Evolutionary conservation across 2,888 invertebrate species (phyloP), one percentile per base, ranked within the genome.

Genomic region (Octodonta nipae): DNA sequence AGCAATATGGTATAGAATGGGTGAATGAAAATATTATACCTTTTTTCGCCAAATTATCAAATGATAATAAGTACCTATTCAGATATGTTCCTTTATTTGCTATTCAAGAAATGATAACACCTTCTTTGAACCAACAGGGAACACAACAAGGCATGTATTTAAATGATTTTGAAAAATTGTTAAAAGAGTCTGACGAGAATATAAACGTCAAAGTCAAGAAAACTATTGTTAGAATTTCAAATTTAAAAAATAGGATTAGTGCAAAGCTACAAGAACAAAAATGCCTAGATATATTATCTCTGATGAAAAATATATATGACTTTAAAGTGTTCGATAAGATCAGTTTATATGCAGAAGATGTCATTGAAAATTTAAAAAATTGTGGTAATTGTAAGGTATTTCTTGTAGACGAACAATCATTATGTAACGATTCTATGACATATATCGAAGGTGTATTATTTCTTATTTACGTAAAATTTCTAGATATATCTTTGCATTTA

Each of bases 1-100:
- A 56, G 35, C 47, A 49, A 26, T 61, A 55, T 30, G 58, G 59
- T 1, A 48, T 54, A n/a, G 43, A 42, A 24, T 61, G 60, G 60
- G 47, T 52, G 1, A 42, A 39, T 5, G 39, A 45, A 15, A 46
- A 55, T 11, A 41, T 60, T 4, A 42, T 58, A 13, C 55, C 56
- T 3, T 50, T 45, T 29, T 46, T 56, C 20, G 40, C 50, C 8
- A 45, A 47, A 28, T 54, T 53, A 22, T 36, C 47, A 0, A 50
- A 47, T 30, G 55, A 60, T 37, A 42, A 38, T 8, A 45, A 51
- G 33, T 60, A 59, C 39, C 42, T 57, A 10, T 53, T 51, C 27
- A 46, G 59, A 34, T 52, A 50, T 29, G 48, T 56, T 3, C 45
- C 54, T 5, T 37, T 61, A 12, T 60, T 55, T 35, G 51, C 54